A percentile compares a stretch with the other conserved stretches of the same genome.
These are phyloP conservation scores for Aptenodytes forsteri DNA, from an alignment of 2,113 vertebrate species.

Conservation along the genomic window DNA sequence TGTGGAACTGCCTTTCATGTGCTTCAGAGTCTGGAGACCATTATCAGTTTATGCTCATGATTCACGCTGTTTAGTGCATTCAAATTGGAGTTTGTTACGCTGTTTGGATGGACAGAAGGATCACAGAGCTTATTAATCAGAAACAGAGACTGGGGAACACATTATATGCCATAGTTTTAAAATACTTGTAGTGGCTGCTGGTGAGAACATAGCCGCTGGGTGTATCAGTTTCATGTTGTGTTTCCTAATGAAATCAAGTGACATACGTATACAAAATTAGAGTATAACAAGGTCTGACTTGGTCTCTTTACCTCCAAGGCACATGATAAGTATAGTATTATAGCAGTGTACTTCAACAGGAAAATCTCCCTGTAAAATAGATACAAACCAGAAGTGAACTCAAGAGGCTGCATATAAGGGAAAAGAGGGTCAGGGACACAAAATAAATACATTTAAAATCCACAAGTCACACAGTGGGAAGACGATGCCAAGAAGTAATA, in stretches of 20 bases:
- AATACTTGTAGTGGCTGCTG: not conserved
- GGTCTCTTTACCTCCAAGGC: not conserved
- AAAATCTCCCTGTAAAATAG: not conserved
- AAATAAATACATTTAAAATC: not conserved
- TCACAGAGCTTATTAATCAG: not conserved
- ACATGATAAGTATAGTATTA: not conserved
- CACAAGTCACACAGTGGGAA: not conserved
- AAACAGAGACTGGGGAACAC: not conserved
- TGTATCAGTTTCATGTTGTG: not conserved
- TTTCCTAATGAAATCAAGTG: not conserved
- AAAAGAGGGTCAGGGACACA: not conserved
- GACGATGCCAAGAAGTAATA: not conserved
- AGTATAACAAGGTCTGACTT: not conserved
- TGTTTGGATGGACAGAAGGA: not conserved
- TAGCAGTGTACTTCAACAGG: not conserved
- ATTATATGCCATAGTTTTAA: not conserved
- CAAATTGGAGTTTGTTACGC: accelerated
- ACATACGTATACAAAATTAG: not conserved
- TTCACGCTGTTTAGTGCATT: not conserved
- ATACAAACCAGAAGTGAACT: not conserved
- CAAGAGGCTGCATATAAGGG: not conserved
- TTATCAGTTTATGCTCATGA: not conserved
- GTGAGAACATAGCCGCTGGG: not conserved
- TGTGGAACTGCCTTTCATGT: not conserved
- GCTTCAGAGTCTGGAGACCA: not conserved